Conservation (phyloP, 2,888 invertebrate genomes). For the Atrina japonica region DNA sequence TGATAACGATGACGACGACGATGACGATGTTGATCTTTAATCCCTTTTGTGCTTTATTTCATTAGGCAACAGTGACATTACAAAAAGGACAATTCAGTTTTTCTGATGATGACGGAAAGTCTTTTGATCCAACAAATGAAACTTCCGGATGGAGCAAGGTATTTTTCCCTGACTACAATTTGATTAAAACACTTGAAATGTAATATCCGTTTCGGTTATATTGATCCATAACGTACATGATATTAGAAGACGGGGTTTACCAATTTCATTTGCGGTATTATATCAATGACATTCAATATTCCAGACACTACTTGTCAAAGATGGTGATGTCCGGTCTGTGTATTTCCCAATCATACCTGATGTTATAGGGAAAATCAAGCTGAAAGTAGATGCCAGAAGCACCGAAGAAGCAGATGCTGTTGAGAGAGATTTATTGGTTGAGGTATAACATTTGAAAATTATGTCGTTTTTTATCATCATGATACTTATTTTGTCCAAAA, state of each 20-base stretch:
- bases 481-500: no score
- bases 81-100: constrained; percentile 5
- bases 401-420: constrained; percentile 53
- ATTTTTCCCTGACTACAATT: no score
- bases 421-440: background rate
- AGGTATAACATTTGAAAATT: constrained; percentile 8
- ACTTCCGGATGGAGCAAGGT: constrained; percentile 1
- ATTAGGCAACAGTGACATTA: constrained; percentile 8
- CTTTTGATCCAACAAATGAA: background rate
- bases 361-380: constrained; percentile 86
- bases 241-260: no score
- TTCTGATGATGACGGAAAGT: constrained; percentile 3
- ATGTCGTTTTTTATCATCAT: no score
- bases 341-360: constrained; percentile 92
- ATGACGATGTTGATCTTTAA: no score
- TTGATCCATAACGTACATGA: no score
- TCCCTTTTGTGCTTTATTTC: background rate
- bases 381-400: constrained; percentile 88
- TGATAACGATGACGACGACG: no score
- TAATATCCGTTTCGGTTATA: no score
- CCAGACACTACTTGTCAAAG: constrained; percentile 64
- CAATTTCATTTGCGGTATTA: no score
- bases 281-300: no score
- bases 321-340: constrained; percentile 87
- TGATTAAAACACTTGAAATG: no score